Percentiles rank a stretch among this genome's conserved stretches.
These are phyloP conservation scores for Rhabditophanes sp. DNA, from an alignment of 2,888 invertebrate species.

Conservation along the genomic window DNA sequence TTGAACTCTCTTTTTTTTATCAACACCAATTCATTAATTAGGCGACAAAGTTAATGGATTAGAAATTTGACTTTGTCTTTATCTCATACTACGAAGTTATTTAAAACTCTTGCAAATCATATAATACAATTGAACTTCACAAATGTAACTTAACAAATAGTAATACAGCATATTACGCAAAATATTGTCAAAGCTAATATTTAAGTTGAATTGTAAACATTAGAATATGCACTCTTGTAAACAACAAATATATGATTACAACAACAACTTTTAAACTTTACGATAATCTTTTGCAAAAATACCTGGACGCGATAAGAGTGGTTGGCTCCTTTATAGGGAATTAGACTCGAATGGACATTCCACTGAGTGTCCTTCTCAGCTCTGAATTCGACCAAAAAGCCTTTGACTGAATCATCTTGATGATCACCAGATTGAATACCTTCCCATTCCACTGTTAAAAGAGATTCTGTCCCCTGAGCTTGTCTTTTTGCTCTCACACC, in stretches of 20 bases:
- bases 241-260: background rate
- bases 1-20: too few species aligned
- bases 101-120: too few species aligned
- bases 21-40: too few species aligned
- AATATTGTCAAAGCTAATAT: too few species aligned
- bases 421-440: constrained; percentile 43
- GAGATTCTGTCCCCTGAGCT: constrained; percentile 21
- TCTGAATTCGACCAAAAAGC: constrained; percentile 43
- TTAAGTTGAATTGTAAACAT: too few species aligned
- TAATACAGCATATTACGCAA: background rate
- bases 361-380: constrained; percentile 36
- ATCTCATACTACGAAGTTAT: too few species aligned
- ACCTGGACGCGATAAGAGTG: constrained; percentile 43
- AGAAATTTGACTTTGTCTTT: too few species aligned
- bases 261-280: background rate
- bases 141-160: background rate
- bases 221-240: background rate
- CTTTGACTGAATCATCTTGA: constrained; percentile 38
- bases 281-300: constrained; percentile 4
- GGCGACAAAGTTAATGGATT: too few species aligned
- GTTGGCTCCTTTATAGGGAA: constrained; percentile 44
- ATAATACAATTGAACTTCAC: constrained; percentile 1
- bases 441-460: constrained; percentile 44
- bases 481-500: constrained; percentile 21
- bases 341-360: constrained; percentile 42